Evolutionary conservation across 1,140 invertebrate species (phyloP).

Genomic region (Drosophila navojoa): DNA sequence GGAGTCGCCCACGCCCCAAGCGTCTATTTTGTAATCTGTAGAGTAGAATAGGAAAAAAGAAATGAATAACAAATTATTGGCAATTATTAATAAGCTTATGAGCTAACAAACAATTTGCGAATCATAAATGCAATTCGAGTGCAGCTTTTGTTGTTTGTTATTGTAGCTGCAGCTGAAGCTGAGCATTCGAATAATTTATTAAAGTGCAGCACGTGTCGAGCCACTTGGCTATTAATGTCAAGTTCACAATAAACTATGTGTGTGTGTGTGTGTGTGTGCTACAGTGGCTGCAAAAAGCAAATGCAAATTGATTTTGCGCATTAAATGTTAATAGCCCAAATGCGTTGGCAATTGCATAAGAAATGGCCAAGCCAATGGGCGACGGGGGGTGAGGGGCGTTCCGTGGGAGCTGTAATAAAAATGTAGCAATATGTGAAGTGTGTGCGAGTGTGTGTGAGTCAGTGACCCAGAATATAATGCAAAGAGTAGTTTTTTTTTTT

Average conservation of each 20-base stretch:
- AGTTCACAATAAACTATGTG: slow-evolving; percentile 53
- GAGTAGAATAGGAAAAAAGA: too few species aligned
- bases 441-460: slow-evolving; percentile 45
- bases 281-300: slow-evolving; percentile 34
- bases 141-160: slow-evolving; percentile 16
- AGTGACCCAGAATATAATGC: slow-evolving; percentile 75
- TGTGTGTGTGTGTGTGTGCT: neutral
- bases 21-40: neutral
- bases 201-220: slow-evolving; percentile 59
- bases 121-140: slow-evolving; percentile 41
- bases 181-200: slow-evolving; percentile 43
- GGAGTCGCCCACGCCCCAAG: neutral
- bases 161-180: neutral
- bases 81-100: slow-evolving; percentile 10
- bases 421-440: slow-evolving; percentile 34
- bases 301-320: slow-evolving; percentile 72
- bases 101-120: slow-evolving; percentile 4
- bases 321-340: slow-evolving; percentile 68
- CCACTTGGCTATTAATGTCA: slow-evolving; percentile 72
- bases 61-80: slow-evolving; percentile 3
- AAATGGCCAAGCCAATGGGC: slow-evolving; percentile 33
- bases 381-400: neutral
- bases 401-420: slow-evolving; percentile 29
- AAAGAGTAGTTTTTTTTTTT: slow-evolving; percentile 64
- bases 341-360: slow-evolving; percentile 54